Conservation (phyloP, 2,888 invertebrate genomes). For the Drosophila ezoana region DNA sequence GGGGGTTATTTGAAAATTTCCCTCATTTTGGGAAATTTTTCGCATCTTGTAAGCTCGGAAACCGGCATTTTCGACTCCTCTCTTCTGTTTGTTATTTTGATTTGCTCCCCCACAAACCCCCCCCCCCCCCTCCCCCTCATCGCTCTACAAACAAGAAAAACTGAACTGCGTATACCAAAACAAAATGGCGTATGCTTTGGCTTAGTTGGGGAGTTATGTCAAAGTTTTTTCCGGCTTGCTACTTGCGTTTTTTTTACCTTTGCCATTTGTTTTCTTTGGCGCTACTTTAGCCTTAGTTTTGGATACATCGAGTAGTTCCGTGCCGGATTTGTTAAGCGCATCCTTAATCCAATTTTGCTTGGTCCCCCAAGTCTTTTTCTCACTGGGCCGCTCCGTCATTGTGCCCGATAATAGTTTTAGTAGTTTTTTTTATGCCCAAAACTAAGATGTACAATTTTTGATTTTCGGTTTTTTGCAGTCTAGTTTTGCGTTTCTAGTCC, state of each 20-base stretch:
- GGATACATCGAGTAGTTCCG: conserved; percentile 83
- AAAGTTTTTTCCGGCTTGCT: conserved; percentile 30
- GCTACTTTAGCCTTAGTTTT: conserved; percentile 68
- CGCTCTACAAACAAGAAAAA: conserved; percentile 23
- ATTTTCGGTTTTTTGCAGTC: conserved; percentile 20
- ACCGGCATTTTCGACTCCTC: conserved; percentile 55
- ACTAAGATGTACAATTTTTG: conserved; percentile 2
- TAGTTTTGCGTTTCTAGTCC: conserved; percentile 16
- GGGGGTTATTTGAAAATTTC: conserved; percentile 44
- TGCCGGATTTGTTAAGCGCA: conserved; percentile 85
- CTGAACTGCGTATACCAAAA: conserved; percentile 69
- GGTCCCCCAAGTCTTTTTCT: conserved; percentile 76
- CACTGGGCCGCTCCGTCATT: conserved; percentile 80
- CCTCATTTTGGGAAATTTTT: conserved; percentile 40
- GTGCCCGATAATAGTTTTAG: neutral
- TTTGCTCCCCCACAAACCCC: neutral
- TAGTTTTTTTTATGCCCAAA: neutral
- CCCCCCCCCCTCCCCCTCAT: conserved; percentile 5
- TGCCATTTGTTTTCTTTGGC: conserved; percentile 58
- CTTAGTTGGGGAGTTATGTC: neutral
- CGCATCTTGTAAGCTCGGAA: conserved; percentile 42
- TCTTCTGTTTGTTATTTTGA: conserved; percentile 36
- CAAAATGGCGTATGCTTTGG: conserved; percentile 73
- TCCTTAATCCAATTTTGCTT: conserved; percentile 86
- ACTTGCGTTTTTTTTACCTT: conserved; percentile 68